phyloP scores from a whole-genome alignment of 2,113 vertebrate species.

The Chinchilla lanigera region DNA sequence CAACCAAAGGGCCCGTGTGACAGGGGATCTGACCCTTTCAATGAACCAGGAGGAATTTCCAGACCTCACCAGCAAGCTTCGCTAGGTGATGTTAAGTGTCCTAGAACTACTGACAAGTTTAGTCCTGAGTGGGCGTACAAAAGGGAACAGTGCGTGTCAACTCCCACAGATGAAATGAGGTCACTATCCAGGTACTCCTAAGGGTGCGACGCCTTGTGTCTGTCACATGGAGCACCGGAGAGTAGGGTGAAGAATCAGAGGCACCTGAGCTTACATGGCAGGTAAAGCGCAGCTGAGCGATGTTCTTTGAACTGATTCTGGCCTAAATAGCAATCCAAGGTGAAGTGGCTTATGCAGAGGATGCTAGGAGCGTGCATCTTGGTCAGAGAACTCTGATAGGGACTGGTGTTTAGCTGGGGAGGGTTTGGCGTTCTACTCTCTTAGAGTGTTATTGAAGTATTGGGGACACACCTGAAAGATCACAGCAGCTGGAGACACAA shows the following conservation, averaged over 20 bases:
- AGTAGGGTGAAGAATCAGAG: background rate
- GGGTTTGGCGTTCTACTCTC: background rate
- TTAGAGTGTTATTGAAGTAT: background rate
- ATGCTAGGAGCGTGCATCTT: fast-evolving
- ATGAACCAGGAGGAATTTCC: background rate
- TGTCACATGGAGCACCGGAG: background rate
- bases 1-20: background rate
- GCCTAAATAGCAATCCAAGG: background rate
- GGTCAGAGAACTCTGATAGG: background rate
- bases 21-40: background rate
- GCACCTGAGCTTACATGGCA: fast-evolving
- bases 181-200: background rate
- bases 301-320: too few relatives aligned
- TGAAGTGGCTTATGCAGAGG: background rate
- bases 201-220: background rate
- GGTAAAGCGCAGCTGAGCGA: background rate
- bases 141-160: background rate
- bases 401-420: background rate
- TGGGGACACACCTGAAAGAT: fast-evolving
- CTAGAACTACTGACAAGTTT: background rate
- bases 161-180: background rate
- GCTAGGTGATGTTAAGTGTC: background rate
- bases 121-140: background rate
- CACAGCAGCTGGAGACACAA: background rate
- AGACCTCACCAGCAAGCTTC: background rate